Base-by-base conservation (phyloP, 2,797 vertebrate genomes). In the Bovichtus variegatus region DNA sequence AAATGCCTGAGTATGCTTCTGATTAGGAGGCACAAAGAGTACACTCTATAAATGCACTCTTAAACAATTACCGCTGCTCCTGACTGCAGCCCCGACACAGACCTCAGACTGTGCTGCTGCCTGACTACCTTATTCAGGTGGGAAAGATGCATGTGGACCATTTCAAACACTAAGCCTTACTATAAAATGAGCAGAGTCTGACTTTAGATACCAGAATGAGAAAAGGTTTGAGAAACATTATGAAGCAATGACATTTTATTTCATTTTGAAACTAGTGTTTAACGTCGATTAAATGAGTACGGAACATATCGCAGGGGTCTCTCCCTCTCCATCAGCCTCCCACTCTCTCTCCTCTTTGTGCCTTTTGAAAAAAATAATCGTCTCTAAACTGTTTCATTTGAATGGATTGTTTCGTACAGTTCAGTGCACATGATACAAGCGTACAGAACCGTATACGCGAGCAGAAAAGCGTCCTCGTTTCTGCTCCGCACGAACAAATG, bases 1-100 rank as follows among this genome's bases (percentile, higher is more conserved):
- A 92, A 93, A 92, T 89, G 86, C 76, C 65, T 57, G 83, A 85
- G 91, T 91, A 93, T 94, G 94, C 91, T 93, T 94, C 91, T 93
- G 90, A 95, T 95, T 95, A 94, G 82, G 81, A 91, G 87, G 82
- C 88, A 90, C 85, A 91, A 93, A 90, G 89, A 92, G 86, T 91
- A 90, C 87, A 93, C 89, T 94, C 92, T 87, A 93, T 95, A 94
- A 95, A 95, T 90, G 87, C 89, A 87, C 91, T 93, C 89, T 91
- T 93, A 92, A 94, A 93, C 93, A 94, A 94, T 94, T 93, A 94
- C 89, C 73, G 40, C 87, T 76, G 83, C 92, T 91, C 86, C 93
- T 65, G 78, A 87, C 87, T 83, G 86, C 83, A 84, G 75, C 67
- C 83, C 76, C 57, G 51, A 87, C 90, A 74, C 72, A 84, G 85